Percentiles rank a stretch among this genome's conserved stretches.
These are phyloP conservation scores for Leptestheria dahalacensis DNA, from an alignment of 1,140 invertebrate genomes.

Conservation along the genomic window DNA sequence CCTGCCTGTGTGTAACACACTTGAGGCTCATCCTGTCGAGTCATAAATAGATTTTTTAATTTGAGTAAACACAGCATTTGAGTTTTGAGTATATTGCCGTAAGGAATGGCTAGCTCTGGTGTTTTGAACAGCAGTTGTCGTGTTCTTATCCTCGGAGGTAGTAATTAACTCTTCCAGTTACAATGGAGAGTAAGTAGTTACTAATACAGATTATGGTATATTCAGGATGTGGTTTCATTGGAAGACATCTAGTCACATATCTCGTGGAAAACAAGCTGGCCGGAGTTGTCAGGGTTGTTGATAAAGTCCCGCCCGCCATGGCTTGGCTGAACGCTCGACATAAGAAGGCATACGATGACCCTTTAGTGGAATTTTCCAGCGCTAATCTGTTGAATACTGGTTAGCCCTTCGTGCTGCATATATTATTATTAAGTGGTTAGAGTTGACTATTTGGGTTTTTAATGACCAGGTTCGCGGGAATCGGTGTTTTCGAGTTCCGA, in stretches of 20 bases:
- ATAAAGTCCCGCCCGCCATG: slow-evolving; percentile 82
- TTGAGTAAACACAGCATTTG: too few relatives aligned
- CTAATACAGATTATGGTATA: slow-evolving; percentile 17
- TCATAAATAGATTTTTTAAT: too few relatives aligned
- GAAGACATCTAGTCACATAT: slow-evolving; percentile 68
- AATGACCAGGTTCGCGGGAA: slow-evolving; percentile 51
- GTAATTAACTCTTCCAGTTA: not conserved
- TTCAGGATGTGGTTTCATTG: slow-evolving; percentile 81
- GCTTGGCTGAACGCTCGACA: slow-evolving; percentile 70
- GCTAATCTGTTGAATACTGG: slow-evolving; percentile 77
- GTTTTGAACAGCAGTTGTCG: too few relatives aligned
- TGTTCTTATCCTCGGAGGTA: slow-evolving; percentile 18
- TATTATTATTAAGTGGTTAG: slow-evolving; percentile 3
- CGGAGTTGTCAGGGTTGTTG: slow-evolving; percentile 58
- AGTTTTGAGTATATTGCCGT: too few relatives aligned
- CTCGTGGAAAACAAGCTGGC: slow-evolving; percentile 60
- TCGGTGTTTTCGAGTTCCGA: slow-evolving; percentile 48
- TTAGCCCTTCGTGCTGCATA: slow-evolving; percentile 30
- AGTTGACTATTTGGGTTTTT: too few relatives aligned
- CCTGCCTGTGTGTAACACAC: too few relatives aligned
- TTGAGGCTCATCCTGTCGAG: too few relatives aligned
- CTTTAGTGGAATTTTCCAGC: slow-evolving; percentile 73
- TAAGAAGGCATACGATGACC: slow-evolving; percentile 47
- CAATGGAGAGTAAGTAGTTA: slow-evolving; percentile 15
- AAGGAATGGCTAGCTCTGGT: too few relatives aligned